Evolutionary conservation across 2,113 vertebrate species (phyloP), one percentile per base, ranked within the genome.

Genomic region (Thalassoma bifasciatum): DNA sequence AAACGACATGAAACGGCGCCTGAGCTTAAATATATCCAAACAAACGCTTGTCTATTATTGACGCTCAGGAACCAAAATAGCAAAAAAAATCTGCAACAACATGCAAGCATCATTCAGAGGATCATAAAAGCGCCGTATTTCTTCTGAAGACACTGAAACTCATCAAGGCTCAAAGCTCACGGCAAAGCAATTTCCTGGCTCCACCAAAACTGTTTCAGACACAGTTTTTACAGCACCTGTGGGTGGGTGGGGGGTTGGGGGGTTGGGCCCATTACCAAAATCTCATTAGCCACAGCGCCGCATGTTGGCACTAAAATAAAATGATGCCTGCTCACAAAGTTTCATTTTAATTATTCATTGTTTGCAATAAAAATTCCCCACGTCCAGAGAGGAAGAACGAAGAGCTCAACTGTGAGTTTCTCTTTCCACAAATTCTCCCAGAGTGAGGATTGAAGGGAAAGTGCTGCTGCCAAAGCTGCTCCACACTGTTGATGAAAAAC

Each of bases 321-420:
- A 56, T 38, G 50, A 54, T 17, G 49, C 5, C 1, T 3, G 36
- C 46, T 34, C 8, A 0, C 67, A 59, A 49, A 63, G 37, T 47
- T 72, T 40, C 26, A 54, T 72, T 79, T 77, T 34, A 79, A 83
- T 82, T 71, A 79, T 85, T 87, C 75, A 65, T 30, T 79, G 66
- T 75, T 75, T 77, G 52, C 26, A 58, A 74, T 81, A 61, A 84
- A 54, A 24, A 26, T 47, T 0, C 58, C 9, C 1, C 24, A 21
- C 23, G 73, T 76, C 75, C 77, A 30, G 23, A 23, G 63, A 78
- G 77, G 66, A 40, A 17, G 59, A 69, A 8, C 8, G 38, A 44
- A 1, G 57, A 42, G 44, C 22, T 71, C 46, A 72, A 74, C 69
- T 60, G 44, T 54, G 58, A 23, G 69, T 49, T 30, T 67, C 8